A percentile compares a stretch with the other conserved stretches of the same genome.
Evolutionary conservation across 2,888 invertebrate species (phyloP).

Genomic region (Brenthis ino): DNA sequence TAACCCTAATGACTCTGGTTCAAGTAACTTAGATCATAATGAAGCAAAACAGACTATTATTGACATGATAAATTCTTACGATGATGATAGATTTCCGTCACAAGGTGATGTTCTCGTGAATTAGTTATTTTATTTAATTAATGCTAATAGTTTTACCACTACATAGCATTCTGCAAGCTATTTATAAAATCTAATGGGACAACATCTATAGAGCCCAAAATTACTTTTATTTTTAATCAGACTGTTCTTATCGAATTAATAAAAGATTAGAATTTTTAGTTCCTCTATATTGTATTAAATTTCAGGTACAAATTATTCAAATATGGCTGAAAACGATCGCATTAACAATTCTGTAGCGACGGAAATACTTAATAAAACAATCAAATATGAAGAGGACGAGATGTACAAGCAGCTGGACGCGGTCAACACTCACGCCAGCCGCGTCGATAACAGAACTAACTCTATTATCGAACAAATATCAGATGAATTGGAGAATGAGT

Average conservation of each 20-base stretch:
- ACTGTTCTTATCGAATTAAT: too few species aligned
- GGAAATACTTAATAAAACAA: conserved; percentile 63
- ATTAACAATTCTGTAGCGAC: conserved; percentile 66
- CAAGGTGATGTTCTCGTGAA: conserved; percentile 54
- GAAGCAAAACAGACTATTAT: conserved; percentile 67
- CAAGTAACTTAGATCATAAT: conserved; percentile 42
- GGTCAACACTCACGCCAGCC: conserved; percentile 62
- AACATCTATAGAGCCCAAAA: too few species aligned
- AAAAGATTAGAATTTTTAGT: too few species aligned
- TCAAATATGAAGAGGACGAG: conserved; percentile 62
- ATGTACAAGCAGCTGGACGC: conserved; percentile 58
- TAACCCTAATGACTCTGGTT: background rate
- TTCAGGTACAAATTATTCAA: conserved; percentile 57
- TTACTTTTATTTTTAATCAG: too few species aligned
- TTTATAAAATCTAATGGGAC: too few species aligned
- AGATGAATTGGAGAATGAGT: conserved; percentile 60
- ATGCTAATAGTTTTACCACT: background rate
- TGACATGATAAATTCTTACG: conserved; percentile 65
- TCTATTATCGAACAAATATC: conserved; percentile 68
- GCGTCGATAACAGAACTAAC: conserved; percentile 72
- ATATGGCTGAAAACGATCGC: conserved; percentile 58
- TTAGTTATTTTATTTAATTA: background rate
- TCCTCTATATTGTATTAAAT: background rate
- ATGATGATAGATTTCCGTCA: conserved; percentile 70
- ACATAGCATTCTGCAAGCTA: too few species aligned